Percentiles rank a stretch among this genome's conserved stretches.
Evolutionary conservation across 2,797 vertebrate genomes (phyloP).

Genomic region (Helarctos malayanus): DNA sequence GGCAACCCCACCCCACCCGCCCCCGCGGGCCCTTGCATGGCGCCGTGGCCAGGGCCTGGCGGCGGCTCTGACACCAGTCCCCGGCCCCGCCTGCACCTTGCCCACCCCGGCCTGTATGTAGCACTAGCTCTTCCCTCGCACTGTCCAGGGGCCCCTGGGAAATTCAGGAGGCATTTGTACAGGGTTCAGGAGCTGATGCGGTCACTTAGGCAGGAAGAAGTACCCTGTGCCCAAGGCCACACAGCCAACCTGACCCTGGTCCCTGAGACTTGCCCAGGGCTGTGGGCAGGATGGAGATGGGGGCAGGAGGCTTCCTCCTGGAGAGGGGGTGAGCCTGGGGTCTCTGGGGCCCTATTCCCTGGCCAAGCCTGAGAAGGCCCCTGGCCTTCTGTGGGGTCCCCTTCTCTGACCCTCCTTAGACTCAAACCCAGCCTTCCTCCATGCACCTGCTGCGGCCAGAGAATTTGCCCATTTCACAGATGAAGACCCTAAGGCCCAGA

Average conservation of each 20-base stretch:
- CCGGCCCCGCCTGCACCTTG: neutral
- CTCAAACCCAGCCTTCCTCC: neutral
- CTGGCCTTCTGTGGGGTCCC: neutral
- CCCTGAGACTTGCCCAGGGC: neutral
- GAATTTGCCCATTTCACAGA: neutral
- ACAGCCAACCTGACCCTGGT: neutral
- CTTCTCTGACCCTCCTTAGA: neutral
- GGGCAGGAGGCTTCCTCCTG: neutral
- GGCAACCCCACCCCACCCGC: neutral
- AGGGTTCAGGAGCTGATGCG: neutral
- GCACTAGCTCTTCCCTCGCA: conserved; percentile 76
- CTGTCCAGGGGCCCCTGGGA: conserved; percentile 65
- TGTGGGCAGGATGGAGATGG: neutral
- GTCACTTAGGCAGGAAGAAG: neutral
- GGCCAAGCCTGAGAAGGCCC: neutral
- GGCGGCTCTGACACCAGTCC: conserved; percentile 1
- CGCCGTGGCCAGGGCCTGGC: conserved; percentile 65
- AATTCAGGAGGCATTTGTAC: conserved; percentile 78
- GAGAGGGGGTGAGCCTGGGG: neutral
- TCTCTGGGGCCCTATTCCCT: neutral
- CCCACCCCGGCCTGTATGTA: conserved; percentile 84
- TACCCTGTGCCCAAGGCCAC: neutral
- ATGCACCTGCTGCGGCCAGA: neutral
- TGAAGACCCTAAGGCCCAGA: conserved; percentile 18
- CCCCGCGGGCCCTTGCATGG: conserved; percentile 86